Evolutionary conservation across 2,113 vertebrate species (phyloP).

Genomic region (Mugil cephalus): DNA sequence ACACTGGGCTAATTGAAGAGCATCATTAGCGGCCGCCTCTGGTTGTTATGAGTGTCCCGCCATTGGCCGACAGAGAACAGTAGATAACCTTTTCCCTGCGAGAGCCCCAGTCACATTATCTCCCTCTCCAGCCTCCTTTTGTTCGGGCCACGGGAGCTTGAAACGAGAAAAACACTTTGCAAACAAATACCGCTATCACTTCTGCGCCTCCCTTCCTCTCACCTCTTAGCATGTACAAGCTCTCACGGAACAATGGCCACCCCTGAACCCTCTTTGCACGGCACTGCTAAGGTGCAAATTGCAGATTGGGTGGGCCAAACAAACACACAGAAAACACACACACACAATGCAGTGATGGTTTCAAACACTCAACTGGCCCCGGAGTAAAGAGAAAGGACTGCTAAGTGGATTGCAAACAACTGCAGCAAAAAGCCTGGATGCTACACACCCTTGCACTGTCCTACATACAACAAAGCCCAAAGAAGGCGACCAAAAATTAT

Average conservation of each 20-base stretch:
- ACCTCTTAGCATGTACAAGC: slow-evolving; percentile 33
- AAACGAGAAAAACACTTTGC: slow-evolving; percentile 61
- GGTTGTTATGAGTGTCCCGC: slow-evolving; percentile 47
- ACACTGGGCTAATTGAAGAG: slow-evolving; percentile 63
- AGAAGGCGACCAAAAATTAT: slow-evolving; percentile 7
- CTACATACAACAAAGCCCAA: slow-evolving; percentile 3
- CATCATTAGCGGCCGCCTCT: slow-evolving; percentile 56
- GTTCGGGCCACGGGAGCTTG: slow-evolving; percentile 53
- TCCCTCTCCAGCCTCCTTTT: slow-evolving; percentile 56
- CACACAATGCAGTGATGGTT: slow-evolving; percentile 6
- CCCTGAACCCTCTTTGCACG: slow-evolving; percentile 29
- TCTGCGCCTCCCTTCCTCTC: slow-evolving; percentile 32
- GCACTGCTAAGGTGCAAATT: slow-evolving; percentile 9
- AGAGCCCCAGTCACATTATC: slow-evolving; percentile 66
- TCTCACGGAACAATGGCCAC: slow-evolving; percentile 56
- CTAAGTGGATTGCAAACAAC: slow-evolving; percentile 16
- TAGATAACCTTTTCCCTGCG: slow-evolving; percentile 75
- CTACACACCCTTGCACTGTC: neutral
- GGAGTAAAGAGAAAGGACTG: slow-evolving; percentile 25
- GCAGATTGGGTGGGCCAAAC: slow-evolving; percentile 12
- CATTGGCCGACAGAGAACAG: slow-evolving; percentile 64
- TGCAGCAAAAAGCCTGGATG: slow-evolving; percentile 2
- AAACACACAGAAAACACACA: slow-evolving; percentile 7
- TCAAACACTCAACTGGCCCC: slow-evolving; percentile 12
- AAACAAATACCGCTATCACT: slow-evolving; percentile 56